Base-by-base conservation (phyloP, 1,140 invertebrate genomes). In the Heliconius eleuchia region DNA sequence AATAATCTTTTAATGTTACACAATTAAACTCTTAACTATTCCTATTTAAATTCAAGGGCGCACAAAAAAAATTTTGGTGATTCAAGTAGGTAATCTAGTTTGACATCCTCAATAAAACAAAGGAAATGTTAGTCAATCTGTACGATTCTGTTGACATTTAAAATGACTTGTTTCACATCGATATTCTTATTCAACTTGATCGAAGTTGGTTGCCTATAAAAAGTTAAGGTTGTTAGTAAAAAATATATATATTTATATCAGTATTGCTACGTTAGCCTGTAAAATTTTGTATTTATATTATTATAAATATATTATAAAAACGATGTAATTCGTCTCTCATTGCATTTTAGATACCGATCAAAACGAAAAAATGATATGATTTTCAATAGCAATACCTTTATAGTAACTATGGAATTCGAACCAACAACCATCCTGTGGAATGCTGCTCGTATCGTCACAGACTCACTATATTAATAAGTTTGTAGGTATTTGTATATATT, bases 21-120 rank as follows among this genome's bases (percentile, higher is more conserved):
- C 19, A 60, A 60, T 23, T 60, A 11, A 60, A n/a, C n/a, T 60
- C n/a, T 60, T 60, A 60, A 60, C 55, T 60, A 71, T 71, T 71
- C n/a, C 8, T 1, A 39, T 72, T 72, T 72, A 19, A 72, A 70
- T 55, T 57, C 78, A 79, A 79, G 78, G 78, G 23, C 55, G 27
- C 30, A 39, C 52, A 23, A 79, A 79, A 74, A 42, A 74, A 79
- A 23, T 50, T 50, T 34, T 46, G 42, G 71, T 81, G 77, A 80
- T 46, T 71, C 79, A 80, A n/a, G 50, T 42, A 80, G 16, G 50
- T 42, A 57, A 50, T 72, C 75, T 39, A 42, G 27, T 74, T 80
- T 80, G 46, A 74, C 73, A 80, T 80, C 74, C 75, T 77, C 75
- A 80, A 77, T 80, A 50, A 78, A 73, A 66, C 71, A 72, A 37